A percentile compares a stretch with the other conserved stretches of the same genome.
Conservation (phyloP, 1,140 invertebrate species). For the Bathynomus jamesi region DNA sequence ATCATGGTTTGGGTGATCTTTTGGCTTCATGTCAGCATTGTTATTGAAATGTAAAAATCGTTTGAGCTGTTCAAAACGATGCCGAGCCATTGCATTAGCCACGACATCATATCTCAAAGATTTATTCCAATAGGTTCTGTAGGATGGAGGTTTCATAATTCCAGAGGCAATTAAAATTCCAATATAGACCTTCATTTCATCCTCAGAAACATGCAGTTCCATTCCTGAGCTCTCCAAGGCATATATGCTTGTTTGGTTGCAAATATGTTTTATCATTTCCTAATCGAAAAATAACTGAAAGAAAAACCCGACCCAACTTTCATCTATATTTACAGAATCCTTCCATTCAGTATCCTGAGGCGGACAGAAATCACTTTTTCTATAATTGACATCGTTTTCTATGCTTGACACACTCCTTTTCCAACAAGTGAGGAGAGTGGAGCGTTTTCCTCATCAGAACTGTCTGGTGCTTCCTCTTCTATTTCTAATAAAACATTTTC, state of each 20-base stretch:
- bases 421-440: too few species aligned
- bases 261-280: not conserved
- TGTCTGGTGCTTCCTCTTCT: too few species aligned
- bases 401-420: too few species aligned
- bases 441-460: too few species aligned
- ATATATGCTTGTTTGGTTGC: not conserved
- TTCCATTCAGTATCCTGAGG: not conserved
- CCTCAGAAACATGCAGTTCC: not conserved
- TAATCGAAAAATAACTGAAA: not conserved
- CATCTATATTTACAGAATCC: not conserved
- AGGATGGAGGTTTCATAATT: not conserved
- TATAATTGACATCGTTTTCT: not conserved
- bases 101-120: not conserved
- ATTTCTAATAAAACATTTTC: too few species aligned
- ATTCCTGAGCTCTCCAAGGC: not conserved
- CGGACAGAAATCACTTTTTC: not conserved
- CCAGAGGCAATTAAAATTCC: not conserved
- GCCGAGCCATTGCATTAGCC: not conserved
- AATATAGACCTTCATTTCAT: not conserved
- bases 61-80: not conserved
- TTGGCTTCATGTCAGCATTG: not conserved
- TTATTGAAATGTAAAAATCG: not conserved
- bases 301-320: not conserved
- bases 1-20: not conserved
- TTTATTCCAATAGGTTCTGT: not conserved